phyloP scores from a whole-genome alignment of 2,888 invertebrate species.

The Halictus ligatus region DNA sequence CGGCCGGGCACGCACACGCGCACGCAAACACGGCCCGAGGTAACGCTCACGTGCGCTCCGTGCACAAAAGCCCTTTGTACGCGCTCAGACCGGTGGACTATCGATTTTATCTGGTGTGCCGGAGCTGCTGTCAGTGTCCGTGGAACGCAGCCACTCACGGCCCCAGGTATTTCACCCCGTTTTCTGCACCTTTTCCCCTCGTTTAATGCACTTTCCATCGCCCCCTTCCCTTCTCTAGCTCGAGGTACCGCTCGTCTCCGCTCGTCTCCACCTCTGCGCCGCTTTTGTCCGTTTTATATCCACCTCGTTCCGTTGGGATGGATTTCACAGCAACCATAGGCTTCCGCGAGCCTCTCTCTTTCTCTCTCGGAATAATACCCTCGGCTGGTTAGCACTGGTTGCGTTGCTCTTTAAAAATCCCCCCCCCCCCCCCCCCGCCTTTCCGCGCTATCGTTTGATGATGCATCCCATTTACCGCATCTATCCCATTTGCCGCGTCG shows the following conservation, averaged over 20 bases:
- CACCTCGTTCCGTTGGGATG: background rate
- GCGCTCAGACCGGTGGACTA: conserved; percentile 56
- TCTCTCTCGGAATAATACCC: background rate
- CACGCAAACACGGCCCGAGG: conserved; percentile 26
- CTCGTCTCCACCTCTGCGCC: background rate
- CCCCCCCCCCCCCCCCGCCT: background rate
- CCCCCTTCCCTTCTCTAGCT: background rate
- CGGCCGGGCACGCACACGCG: conserved; percentile 1
- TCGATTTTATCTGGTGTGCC: conserved; percentile 62
- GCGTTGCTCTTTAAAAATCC: background rate
- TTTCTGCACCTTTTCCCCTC: conserved; percentile 6
- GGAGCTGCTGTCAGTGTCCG: conserved; percentile 49
- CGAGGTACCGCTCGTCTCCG: background rate
- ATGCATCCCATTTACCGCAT: background rate
- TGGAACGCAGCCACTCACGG: conserved; percentile 38
- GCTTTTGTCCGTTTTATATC: conserved; percentile 3
- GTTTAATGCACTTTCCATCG: background rate
- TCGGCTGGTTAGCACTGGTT: background rate
- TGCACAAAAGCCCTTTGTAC: conserved; percentile 55
- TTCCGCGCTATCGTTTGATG: background rate
- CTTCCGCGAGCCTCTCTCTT: background rate
- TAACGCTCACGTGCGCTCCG: conserved; percentile 23
- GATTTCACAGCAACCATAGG: background rate
- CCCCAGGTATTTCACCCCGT: conserved; percentile 44
- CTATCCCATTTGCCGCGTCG: background rate